A percentile compares a stretch with the other conserved stretches of the same genome.
phyloP scores from a whole-genome alignment of 2,888 invertebrate species.

The Apodemia hepburni region DNA sequence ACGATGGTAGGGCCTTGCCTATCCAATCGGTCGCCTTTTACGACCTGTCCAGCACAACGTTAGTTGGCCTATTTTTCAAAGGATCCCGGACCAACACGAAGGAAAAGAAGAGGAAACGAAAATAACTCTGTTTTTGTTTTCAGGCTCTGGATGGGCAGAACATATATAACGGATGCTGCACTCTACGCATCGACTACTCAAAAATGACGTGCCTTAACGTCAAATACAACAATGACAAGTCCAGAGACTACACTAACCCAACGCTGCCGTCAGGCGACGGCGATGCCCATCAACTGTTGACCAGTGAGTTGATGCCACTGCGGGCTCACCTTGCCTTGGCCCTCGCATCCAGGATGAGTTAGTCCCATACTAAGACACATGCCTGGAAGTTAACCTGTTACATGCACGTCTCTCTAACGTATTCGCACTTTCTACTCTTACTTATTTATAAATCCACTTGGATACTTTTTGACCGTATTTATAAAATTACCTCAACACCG shows the following conservation, averaged over 20 bases:
- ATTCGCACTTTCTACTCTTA: conserved; percentile 31
- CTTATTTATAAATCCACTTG: conserved; percentile 5
- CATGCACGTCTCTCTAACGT: conserved; percentile 46
- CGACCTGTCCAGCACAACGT: too few species aligned
- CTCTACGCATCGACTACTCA: conserved; percentile 98
- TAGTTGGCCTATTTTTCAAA: too few species aligned
- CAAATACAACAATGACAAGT: conserved; percentile 99
- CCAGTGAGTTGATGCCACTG: conserved; percentile 83
- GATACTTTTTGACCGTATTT: neutral
- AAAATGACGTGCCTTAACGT: conserved; percentile 99
- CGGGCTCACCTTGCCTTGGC: conserved; percentile 74
- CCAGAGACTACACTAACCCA: conserved; percentile 99
- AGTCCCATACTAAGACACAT: conserved; percentile 72
- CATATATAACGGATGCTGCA: conserved; percentile 99
- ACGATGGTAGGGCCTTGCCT: too few species aligned
- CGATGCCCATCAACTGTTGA: conserved; percentile 81
- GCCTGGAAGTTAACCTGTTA: conserved; percentile 55
- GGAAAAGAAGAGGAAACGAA: neutral
- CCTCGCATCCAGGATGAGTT: conserved; percentile 83
- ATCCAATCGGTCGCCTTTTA: too few species aligned
- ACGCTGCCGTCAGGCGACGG: conserved; percentile 96
- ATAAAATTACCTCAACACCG: neutral
- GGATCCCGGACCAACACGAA: too few species aligned
- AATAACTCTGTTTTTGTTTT: conserved; percentile 38
- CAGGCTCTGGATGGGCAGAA: conserved; percentile 98